Evolutionary conservation across 2,888 invertebrate genomes (phyloP).

Genomic region (Osmoderma eremita): DNA sequence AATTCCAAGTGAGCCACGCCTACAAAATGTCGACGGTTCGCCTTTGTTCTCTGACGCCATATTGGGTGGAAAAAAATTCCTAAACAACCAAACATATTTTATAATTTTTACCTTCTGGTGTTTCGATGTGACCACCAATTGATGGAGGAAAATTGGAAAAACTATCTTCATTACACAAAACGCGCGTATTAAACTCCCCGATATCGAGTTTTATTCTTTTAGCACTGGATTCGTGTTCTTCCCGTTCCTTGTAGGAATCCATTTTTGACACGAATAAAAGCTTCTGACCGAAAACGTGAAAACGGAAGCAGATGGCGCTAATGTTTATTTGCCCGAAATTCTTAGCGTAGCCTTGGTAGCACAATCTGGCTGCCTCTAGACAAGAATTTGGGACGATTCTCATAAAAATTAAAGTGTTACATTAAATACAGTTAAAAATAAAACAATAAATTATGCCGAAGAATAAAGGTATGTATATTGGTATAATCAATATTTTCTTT

Average conservation of each 20-base stretch:
- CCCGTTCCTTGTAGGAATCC: slow-evolving; percentile 63
- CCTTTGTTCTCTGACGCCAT: slow-evolving; percentile 62
- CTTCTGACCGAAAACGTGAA: slow-evolving; percentile 42
- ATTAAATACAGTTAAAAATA: slow-evolving; percentile 17
- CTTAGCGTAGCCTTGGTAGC: slow-evolving; percentile 50
- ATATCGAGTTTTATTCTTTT: slow-evolving; percentile 62
- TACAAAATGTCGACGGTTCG: slow-evolving; percentile 62
- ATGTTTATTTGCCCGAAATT: slow-evolving; percentile 52
- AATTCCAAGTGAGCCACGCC: slow-evolving; percentile 59
- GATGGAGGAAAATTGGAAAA: slow-evolving; percentile 60
- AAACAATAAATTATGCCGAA: slow-evolving; percentile 66
- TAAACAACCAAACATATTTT: slow-evolving; percentile 64
- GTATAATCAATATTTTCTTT: neutral
- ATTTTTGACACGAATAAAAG: slow-evolving; percentile 64
- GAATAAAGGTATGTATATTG: slow-evolving; percentile 67
- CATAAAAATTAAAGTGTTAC: slow-evolving; percentile 28
- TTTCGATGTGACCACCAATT: slow-evolving; percentile 57
- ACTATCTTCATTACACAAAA: slow-evolving; percentile 59
- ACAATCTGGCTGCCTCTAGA: slow-evolving; percentile 25
- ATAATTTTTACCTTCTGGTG: slow-evolving; percentile 63
- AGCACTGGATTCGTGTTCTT: slow-evolving; percentile 62
- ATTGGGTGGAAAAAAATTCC: slow-evolving; percentile 60
- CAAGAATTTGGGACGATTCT: slow-evolving; percentile 5
- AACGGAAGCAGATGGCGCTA: slow-evolving; percentile 54
- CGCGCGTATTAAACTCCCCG: slow-evolving; percentile 57